Conservation (phyloP, 2,113 vertebrate genomes). For the Carlito syrichta region DNA sequence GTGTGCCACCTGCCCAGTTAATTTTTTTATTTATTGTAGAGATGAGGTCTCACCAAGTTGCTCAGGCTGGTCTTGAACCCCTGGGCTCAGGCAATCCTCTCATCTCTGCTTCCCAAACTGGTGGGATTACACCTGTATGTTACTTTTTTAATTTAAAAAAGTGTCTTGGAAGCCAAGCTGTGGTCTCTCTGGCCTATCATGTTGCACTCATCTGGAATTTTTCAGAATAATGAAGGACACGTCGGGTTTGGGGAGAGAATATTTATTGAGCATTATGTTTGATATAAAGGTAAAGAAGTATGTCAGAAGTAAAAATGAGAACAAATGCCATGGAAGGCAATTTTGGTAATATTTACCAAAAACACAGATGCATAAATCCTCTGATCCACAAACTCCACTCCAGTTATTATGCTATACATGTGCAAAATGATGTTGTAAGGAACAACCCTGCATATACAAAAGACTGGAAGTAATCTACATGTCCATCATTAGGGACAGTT, state of each 20-base stretch:
- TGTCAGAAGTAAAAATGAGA: not conserved
- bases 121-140: no score
- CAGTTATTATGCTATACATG: not conserved
- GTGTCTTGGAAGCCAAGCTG: not conserved
- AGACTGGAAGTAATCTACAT: not conserved
- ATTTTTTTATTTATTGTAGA: no score
- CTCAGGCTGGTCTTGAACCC: no score
- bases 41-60: no score
- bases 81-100: no score
- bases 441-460: not conserved
- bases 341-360: slow-evolving; percentile 30
- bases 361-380: not conserved
- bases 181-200: not conserved
- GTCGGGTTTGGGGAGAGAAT: not conserved
- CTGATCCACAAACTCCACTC: not conserved
- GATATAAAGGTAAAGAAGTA: not conserved
- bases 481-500: not conserved
- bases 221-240: not conserved
- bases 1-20: no score
- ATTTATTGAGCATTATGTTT: not conserved
- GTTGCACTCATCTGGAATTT: not conserved
- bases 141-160: not conserved
- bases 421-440: not conserved
- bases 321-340: not conserved
- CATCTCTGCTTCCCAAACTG: no score